Evolutionary conservation across 2,113 vertebrate genomes (phyloP), one percentile per base, ranked within the genome.

Genomic region (Cynopterus brachyotis): DNA sequence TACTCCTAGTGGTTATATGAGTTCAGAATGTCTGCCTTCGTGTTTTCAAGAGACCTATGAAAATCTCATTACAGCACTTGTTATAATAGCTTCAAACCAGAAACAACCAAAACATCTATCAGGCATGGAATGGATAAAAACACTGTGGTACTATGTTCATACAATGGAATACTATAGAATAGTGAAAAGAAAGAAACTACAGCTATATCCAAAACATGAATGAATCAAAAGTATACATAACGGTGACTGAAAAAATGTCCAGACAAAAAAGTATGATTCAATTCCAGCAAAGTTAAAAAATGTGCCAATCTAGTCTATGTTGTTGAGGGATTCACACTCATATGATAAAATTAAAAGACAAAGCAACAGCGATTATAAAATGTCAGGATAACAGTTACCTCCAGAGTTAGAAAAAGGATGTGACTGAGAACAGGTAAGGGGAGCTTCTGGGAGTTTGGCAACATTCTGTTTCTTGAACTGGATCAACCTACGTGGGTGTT

Each of bases 211-310:
- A n/a, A 89, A 94, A 4, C 50, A 93, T 20, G 66, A 73, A 45
- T 64, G 37, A 78, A 83, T 80, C 8, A 81, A 85, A 95, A 70
- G 53, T 28, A 40, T 22, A 47, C 19, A 55, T 6, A 24, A 87
- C 24, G 17, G 24, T 60, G 17, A 93, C 32, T 45, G 87, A 90
- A 91, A 85, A 59, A 95, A 81, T 5, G 50, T 59, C n/a, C 73
- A 91, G 42, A 30, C 28, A 50, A 19, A 69, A 83, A 62, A 53
- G 12, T 26, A 55, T 24, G 50, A 47, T 45, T 87, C 35, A 45
- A 67, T 81, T 93, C 76, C 40, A 91, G n/a, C 57, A 82, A 69
- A 88, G 55, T 70, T 55, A 0, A 72, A 76, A 96, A 87, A 55
- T 47, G 45, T 78, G 19, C 19, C 78, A 45, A 28, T 28, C 30